These are phyloP conservation scores for Hypothenemus hampei DNA, from an alignment of 1,140 invertebrate genomes.

Conservation along the genomic window DNA sequence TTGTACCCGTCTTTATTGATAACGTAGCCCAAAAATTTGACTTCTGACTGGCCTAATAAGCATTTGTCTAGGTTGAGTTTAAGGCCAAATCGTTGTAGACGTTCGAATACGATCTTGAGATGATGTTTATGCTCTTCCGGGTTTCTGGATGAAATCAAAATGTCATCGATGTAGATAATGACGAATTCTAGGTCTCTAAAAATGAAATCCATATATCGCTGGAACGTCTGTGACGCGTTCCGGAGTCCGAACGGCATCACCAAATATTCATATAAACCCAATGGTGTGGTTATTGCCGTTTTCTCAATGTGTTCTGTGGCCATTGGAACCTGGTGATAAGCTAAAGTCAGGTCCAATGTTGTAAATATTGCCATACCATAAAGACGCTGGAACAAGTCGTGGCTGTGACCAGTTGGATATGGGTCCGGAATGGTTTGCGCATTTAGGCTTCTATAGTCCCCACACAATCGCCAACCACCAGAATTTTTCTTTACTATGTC, in stretches of 20 bases:
- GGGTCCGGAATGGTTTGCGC: conserved; percentile 43
- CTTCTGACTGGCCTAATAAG: background rate
- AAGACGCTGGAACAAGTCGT: conserved; percentile 36
- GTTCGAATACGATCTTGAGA: background rate
- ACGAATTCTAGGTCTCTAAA: conserved; percentile 2
- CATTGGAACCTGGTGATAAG: conserved; percentile 35
- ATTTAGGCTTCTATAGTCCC: conserved; percentile 49
- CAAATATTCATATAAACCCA: conserved; percentile 43
- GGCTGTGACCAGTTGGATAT: conserved; percentile 37
- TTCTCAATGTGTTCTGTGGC: conserved; percentile 38
- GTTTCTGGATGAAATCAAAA: conserved; percentile 1
- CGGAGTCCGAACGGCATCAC: conserved; percentile 6
- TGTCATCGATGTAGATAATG: conserved; percentile 9
- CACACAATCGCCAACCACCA: conserved; percentile 42
- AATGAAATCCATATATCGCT: no score
- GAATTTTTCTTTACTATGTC: conserved; percentile 45
- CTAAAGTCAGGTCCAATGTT: background rate
- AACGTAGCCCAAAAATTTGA: background rate
- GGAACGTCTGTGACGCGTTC: no score
- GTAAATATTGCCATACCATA: background rate
- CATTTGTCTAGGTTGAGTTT: background rate
- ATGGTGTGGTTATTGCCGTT: conserved; percentile 43
- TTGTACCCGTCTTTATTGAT: background rate
- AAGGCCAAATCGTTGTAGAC: background rate
- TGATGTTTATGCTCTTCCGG: background rate